Evolutionary conservation across 2,797 vertebrate genomes (phyloP).

Genomic region (Microhierax caerulescens): DNA sequence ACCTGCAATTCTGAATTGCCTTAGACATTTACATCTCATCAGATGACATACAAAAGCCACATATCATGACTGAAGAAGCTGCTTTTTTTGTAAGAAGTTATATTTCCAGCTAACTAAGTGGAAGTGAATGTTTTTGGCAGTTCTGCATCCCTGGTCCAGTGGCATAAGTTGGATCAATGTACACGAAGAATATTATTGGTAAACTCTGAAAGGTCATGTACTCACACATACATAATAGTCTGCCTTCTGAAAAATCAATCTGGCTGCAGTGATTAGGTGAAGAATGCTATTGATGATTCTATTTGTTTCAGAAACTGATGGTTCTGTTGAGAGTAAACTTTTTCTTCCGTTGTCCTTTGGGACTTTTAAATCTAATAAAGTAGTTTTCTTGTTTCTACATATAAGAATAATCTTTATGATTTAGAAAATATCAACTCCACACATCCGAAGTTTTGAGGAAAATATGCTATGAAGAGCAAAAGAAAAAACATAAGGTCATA

Average conservation of each 20-base stretch:
- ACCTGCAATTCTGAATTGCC: background rate
- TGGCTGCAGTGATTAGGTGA: background rate
- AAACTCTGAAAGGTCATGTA: conserved; percentile 24
- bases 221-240: background rate
- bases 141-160: background rate
- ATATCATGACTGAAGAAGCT: background rate
- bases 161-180: background rate
- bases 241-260: conserved; percentile 39
- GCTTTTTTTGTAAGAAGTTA: background rate
- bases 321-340: background rate
- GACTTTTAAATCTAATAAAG: background rate
- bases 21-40: conserved; percentile 3
- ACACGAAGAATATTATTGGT: conserved; percentile 27
- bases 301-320: background rate
- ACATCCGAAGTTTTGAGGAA: background rate
- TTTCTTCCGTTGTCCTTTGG: background rate
- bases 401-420: background rate
- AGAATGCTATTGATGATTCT: background rate
- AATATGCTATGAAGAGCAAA: background rate
- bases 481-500: background rate
- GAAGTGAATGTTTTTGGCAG: background rate
- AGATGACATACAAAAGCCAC: background rate
- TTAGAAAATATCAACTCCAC: background rate
- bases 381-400: background rate
- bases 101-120: background rate